These are phyloP conservation scores for Atopsyche davidsoni DNA, from an alignment of 1,140 invertebrate species.

Conservation along the genomic window DNA sequence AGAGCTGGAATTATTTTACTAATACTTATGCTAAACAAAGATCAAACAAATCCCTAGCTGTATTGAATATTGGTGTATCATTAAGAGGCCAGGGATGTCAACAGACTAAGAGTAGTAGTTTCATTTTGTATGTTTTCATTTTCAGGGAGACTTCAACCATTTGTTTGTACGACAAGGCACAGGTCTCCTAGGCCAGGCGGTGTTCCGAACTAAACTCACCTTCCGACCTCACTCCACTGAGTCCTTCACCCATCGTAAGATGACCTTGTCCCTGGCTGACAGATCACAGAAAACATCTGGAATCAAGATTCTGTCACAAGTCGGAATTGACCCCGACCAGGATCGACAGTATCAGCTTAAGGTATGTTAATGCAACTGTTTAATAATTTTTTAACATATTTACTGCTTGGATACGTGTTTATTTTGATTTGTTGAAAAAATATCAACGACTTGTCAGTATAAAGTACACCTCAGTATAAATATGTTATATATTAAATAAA, in stretches of 20 bases:
- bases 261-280: slow-evolving; percentile 96
- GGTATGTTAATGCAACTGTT: slow-evolving; percentile 48
- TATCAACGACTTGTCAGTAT: no score
- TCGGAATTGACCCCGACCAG: slow-evolving; percentile 89
- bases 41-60: no score
- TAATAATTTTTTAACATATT: no score
- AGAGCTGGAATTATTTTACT: slow-evolving; percentile 3
- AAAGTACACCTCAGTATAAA: no score
- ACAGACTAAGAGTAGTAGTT: no score
- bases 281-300: slow-evolving; percentile 93
- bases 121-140: slow-evolving; percentile 19
- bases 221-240: slow-evolving; percentile 98
- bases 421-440: slow-evolving; percentile 7
- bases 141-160: slow-evolving; percentile 88
- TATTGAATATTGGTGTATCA: no score
- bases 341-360: slow-evolving; percentile 87
- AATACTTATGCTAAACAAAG: no score
- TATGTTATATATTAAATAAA: no score
- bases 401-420: slow-evolving; percentile 10
- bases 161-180: slow-evolving; percentile 95
- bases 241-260: slow-evolving; percentile 97
- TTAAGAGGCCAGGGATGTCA: no score
- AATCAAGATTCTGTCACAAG: slow-evolving; percentile 93
- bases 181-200: slow-evolving; percentile 94
- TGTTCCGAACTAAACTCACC: slow-evolving; percentile 93